These are phyloP conservation scores for Eupithecia insigniata DNA, from an alignment of 2,888 invertebrate species.

Conservation along the genomic window DNA sequence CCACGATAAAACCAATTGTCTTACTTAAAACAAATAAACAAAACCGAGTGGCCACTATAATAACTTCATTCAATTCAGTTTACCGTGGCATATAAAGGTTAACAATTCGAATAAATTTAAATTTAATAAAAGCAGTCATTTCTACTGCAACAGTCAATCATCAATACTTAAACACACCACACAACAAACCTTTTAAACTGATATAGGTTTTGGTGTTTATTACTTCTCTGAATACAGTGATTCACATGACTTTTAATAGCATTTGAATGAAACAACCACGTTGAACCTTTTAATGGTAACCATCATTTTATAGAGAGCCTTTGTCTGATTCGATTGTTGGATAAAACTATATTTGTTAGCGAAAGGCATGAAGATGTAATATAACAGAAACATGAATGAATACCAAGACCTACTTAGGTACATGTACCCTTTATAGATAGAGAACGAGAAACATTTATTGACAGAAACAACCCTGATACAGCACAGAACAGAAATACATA, in stretches of 20 bases:
- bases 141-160: slow-evolving; percentile 59
- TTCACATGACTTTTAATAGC: slow-evolving; percentile 62
- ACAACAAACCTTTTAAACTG: slow-evolving; percentile 57
- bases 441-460: too few relatives aligned
- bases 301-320: background rate
- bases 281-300: background rate
- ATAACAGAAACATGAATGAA: too few relatives aligned
- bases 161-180: slow-evolving; percentile 42
- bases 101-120: slow-evolving; percentile 59
- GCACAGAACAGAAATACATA: too few relatives aligned
- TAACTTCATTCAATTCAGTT: slow-evolving; percentile 57
- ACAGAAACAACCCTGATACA: too few relatives aligned
- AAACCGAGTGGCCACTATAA: slow-evolving; percentile 48
- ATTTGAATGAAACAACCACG: slow-evolving; percentile 48
- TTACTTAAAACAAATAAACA: slow-evolving; percentile 17
- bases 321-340: background rate
- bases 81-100: slow-evolving; percentile 47
- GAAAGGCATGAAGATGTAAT: too few relatives aligned
- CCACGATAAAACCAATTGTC: slow-evolving; percentile 12
- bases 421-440: too few relatives aligned
- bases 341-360: background rate
- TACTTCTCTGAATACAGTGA: slow-evolving; percentile 55
- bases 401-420: background rate
- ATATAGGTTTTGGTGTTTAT: slow-evolving; percentile 57
- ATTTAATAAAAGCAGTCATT: slow-evolving; percentile 59